Evolutionary conservation across 2,797 vertebrate species (phyloP).

Genomic region (Phylloscopus collybita): DNA sequence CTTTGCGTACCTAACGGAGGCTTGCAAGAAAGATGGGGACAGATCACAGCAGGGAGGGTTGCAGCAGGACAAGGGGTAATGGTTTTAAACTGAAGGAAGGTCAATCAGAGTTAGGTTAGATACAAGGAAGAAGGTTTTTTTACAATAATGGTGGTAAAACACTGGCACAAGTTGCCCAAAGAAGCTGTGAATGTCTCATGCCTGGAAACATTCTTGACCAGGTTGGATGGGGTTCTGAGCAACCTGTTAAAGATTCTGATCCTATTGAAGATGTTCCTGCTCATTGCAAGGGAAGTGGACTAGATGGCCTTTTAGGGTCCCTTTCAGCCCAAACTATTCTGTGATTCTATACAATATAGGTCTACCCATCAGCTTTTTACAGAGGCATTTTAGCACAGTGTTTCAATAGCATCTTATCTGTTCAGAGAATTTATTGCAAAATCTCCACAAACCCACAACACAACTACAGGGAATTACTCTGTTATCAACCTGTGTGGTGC

Average conservation of each 20-base stretch:
- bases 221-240: background rate
- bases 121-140: background rate
- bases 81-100: background rate
- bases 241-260: background rate
- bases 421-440: background rate
- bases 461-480: background rate
- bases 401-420: background rate
- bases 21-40: background rate
- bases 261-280: background rate
- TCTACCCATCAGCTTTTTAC: background rate
- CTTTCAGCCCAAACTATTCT: background rate
- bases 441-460: rapidly evolving
- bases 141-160: background rate
- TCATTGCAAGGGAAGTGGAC: background rate
- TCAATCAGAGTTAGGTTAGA: background rate
- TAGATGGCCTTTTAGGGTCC: background rate
- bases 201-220: background rate
- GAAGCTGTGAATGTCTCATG: no score
- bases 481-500: background rate
- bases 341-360: background rate
- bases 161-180: background rate
- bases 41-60: background rate
- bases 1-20: background rate
- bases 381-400: background rate
- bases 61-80: background rate